Percentiles rank a stretch among this genome's conserved stretches.
phyloP scores from a whole-genome alignment of 2,797 vertebrate species.

The Etheostoma nigrum region DNA sequence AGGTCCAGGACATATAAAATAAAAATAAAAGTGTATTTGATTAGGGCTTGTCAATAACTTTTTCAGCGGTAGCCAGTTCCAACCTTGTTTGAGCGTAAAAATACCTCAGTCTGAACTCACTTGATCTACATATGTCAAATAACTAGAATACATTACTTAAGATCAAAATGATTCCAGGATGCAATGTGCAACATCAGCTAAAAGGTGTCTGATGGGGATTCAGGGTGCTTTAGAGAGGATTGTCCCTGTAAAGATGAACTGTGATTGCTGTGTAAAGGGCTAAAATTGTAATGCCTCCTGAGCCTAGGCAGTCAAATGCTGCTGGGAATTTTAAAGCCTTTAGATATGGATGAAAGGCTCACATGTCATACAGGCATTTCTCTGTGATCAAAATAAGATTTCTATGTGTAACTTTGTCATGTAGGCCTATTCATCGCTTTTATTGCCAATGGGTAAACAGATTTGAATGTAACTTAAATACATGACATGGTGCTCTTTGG shows the following conservation, averaged over 20 bases:
- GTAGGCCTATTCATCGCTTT: too few relatives aligned
- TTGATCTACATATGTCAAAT: constrained; percentile 20
- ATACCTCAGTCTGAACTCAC: constrained; percentile 2
- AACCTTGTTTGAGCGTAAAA: background rate
- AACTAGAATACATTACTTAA: constrained; percentile 10
- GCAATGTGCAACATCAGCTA: constrained; percentile 13
- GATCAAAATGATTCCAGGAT: constrained; percentile 27
- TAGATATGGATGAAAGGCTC: constrained; percentile 42
- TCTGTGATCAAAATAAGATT: constrained; percentile 25
- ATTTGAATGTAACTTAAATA: too few relatives aligned
- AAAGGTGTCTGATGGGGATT: constrained; percentile 35
- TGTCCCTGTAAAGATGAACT: constrained; percentile 49
- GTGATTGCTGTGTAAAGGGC: constrained; percentile 45
- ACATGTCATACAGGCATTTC: constrained; percentile 28
- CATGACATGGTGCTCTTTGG: too few relatives aligned
- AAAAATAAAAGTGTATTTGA: background rate
- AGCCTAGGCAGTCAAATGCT: constrained; percentile 51
- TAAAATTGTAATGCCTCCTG: constrained; percentile 53
- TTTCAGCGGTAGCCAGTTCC: background rate
- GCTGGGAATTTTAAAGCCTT: constrained; percentile 47
- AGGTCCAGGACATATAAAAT: background rate
- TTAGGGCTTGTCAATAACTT: too few relatives aligned
- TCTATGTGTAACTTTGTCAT: too few relatives aligned
- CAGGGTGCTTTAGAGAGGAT: constrained; percentile 38
- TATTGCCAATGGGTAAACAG: too few relatives aligned